Evolutionary conservation across 2,113 vertebrate genomes (phyloP).

Genomic region (Paedocypris sp.): DNA sequence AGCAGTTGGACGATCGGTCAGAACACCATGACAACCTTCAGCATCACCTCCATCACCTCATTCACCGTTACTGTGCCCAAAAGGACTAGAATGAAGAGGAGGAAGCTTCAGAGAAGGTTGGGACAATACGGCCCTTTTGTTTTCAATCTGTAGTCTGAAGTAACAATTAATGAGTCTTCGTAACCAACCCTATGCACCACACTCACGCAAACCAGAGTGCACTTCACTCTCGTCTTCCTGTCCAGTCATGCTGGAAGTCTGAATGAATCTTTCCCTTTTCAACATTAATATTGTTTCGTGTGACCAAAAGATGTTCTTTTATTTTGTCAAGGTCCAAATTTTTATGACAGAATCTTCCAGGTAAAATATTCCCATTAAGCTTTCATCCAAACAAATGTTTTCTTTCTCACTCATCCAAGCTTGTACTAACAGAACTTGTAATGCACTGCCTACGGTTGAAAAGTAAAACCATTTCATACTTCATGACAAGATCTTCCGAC

Average conservation of each 20-base stretch:
- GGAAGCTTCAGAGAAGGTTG: conserved; percentile 20
- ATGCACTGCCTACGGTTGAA: conserved; percentile 58
- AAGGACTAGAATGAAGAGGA: conserved; percentile 21
- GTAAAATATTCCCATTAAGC: too few species aligned
- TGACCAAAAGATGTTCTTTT: conserved; percentile 84
- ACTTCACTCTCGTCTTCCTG: conserved; percentile 59
- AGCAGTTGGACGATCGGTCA: conserved; percentile 61
- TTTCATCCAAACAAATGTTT: conserved; percentile 24
- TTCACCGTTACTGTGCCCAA: conserved; percentile 68
- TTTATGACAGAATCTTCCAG: too few species aligned
- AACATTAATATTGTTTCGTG: conserved; percentile 38
- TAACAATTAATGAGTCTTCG: conserved; percentile 30
- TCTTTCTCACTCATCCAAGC: conserved; percentile 54
- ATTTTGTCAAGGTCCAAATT: too few species aligned
- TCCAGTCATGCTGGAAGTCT: conserved; percentile 33
- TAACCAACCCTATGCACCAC: conserved; percentile 57
- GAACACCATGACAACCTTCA: conserved; percentile 62
- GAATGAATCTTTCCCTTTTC: conserved; percentile 18
- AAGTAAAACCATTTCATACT: conserved; percentile 28
- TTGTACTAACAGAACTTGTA: conserved; percentile 56
- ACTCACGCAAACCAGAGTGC: conserved; percentile 56
- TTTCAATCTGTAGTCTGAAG: too few species aligned
- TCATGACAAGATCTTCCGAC: conserved; percentile 1
- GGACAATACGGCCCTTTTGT: conserved; percentile 16
- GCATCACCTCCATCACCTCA: conserved; percentile 76